A percentile compares a stretch with the other conserved stretches of the same genome.
phyloP scores from a whole-genome alignment of 1,140 invertebrate species.

The Cotesia chilonis region DNA sequence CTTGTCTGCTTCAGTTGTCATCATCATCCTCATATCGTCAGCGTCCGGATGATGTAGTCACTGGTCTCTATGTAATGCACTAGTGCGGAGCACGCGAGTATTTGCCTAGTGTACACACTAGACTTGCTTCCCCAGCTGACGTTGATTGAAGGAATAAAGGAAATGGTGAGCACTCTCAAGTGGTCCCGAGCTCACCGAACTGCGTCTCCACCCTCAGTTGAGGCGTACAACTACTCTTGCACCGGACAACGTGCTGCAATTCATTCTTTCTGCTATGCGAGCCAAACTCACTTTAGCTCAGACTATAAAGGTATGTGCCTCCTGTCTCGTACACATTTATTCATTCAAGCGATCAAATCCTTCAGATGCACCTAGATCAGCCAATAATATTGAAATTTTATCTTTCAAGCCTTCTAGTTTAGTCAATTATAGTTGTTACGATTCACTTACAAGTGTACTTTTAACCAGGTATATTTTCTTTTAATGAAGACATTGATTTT shows the following conservation, averaged over 20 bases:
- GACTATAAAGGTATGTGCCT: too few relatives aligned
- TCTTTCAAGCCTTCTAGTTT: too few relatives aligned
- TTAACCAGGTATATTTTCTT: too few relatives aligned
- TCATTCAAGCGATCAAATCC: too few relatives aligned
- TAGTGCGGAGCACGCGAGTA: constrained; percentile 59
- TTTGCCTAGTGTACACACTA: constrained; percentile 65
- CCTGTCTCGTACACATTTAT: too few relatives aligned
- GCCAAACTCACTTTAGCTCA: not conserved
- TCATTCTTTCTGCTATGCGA: not conserved
- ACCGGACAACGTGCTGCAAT: constrained; percentile 12
- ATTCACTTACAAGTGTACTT: too few relatives aligned
- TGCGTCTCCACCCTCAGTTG: constrained; percentile 32
- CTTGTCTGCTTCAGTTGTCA: constrained; percentile 29
- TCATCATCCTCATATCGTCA: constrained; percentile 31
- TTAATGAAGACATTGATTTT: too few relatives aligned
- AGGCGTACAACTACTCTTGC: constrained; percentile 38
- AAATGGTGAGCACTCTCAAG: constrained; percentile 59
- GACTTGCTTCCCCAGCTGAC: constrained; percentile 64
- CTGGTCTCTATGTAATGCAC: constrained; percentile 59
- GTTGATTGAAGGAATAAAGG: constrained; percentile 67
- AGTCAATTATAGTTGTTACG: too few relatives aligned
- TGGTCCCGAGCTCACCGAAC: constrained; percentile 39
- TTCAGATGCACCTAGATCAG: too few relatives aligned
- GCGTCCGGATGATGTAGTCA: constrained; percentile 59
- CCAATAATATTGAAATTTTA: too few relatives aligned